These are phyloP conservation scores for Naso thynnoides DNA, from an alignment of 2,797 vertebrate genomes.

Conservation along the genomic window DNA sequence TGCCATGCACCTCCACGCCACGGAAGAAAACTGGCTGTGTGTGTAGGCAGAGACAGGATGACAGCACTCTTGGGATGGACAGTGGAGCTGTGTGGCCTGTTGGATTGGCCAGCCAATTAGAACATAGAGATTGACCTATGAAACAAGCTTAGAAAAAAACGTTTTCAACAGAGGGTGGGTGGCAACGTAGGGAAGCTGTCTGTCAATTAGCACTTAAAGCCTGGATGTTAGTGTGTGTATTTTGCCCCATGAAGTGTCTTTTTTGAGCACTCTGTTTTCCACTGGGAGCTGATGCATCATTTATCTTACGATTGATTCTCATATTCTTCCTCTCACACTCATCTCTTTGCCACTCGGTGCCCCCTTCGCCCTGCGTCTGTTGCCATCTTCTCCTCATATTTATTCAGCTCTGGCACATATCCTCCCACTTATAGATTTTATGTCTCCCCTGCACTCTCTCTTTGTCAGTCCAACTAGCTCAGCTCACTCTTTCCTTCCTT, in stretches of 20 bases:
- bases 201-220: constrained; percentile 81
- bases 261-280: constrained; percentile 47
- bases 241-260: constrained; percentile 51
- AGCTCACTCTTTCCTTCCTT: constrained; percentile 20
- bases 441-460: constrained; percentile 50
- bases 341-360: constrained; percentile 47
- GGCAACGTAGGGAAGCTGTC: constrained; percentile 67
- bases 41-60: constrained; percentile 61
- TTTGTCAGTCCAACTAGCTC: constrained; percentile 49
- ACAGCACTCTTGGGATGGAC: constrained; percentile 70
- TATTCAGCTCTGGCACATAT: constrained; percentile 64
- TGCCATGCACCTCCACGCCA: constrained; percentile 73
- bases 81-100: constrained; percentile 56
- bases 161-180: constrained; percentile 57
- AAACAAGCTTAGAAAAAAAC: constrained; percentile 28
- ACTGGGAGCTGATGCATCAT: constrained; percentile 57
- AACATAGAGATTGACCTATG: constrained; percentile 69
- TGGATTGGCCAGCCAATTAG: constrained; percentile 80
- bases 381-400: constrained; percentile 58
- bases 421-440: constrained; percentile 75
- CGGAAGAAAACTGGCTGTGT: constrained; percentile 61
- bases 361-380: constrained; percentile 41
- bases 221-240: constrained; percentile 37
- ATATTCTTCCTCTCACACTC: constrained; percentile 43
- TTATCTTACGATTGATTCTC: constrained; percentile 67